Evolutionary conservation across 2,888 invertebrate genomes (phyloP), one percentile per base, ranked within the genome.

Genomic region (Thumatha senex): DNA sequence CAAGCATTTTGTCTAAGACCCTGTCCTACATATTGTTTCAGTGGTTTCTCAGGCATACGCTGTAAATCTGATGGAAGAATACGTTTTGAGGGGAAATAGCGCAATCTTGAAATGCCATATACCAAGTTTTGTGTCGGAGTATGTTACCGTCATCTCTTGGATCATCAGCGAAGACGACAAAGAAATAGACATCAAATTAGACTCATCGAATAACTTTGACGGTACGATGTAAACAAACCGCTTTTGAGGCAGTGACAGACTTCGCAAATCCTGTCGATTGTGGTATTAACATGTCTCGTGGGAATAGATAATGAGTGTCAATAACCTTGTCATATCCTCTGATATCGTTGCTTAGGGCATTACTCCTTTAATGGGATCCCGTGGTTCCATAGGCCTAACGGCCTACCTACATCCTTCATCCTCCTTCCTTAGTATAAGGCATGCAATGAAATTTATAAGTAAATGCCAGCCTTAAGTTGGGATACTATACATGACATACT

Each of bases 61-160:
- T 80, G 96, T 97, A 75, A 97, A 97, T 93, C 95, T 97, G 77
- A 96, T 97, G 96, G 97, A 97, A 85, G 97, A 97, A 90, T 96
- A 97, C 89, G 96, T 97, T 70, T 93, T 97, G 74, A 94, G 95
- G 84, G 97, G 97, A 76, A 98, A 98, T 92, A 95, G 97, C 72
- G 97, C 96, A 75, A 96, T 97, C 86, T 93, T 97, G 83, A 97
- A 97, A 94, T 98, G 97, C 92, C 96, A 97, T 92, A 97, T 98
- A 86, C 97, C 97, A 74, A 96, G 96, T 92, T 97, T 97, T 92
- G 97, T 97, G 69, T 96, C 96, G 77, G 97, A 98, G 92, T 97
- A 96, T 89, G 96, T 97, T 76, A 93, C 91, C 78, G 96, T 97
- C 74, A 94, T 94, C 71, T 95, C 96, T 72, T 98, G 97, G 97